A percentile compares a stretch with the other conserved stretches of the same genome.
Conservation (phyloP, 2,113 vertebrate species). For the Ammodytes marinus region DNA sequence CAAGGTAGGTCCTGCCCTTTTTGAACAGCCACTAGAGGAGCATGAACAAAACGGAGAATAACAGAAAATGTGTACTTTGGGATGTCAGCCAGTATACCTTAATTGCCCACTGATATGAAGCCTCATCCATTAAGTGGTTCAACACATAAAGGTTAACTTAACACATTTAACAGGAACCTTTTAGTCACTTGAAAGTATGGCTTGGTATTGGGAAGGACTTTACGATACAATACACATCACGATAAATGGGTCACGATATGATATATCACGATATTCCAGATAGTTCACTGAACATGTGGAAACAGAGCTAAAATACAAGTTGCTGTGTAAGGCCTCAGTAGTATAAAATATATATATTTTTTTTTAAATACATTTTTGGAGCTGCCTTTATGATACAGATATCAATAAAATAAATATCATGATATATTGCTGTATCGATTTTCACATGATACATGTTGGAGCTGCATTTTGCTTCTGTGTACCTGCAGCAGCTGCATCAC, state of each 20-base stretch:
- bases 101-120: not conserved
- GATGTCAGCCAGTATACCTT: not conserved
- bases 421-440: too few species aligned
- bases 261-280: not conserved
- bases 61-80: not conserved
- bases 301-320: too few species aligned
- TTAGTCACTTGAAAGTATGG: not conserved
- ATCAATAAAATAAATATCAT: too few species aligned
- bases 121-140: not conserved
- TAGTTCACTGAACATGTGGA: too few species aligned
- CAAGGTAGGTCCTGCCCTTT: not conserved
- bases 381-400: too few species aligned
- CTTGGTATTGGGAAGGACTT: not conserved
- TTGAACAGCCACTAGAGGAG: not conserved
- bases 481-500: constrained; percentile 97
- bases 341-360: too few species aligned
- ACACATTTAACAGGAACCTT: not conserved
- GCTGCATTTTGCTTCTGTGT: not conserved
- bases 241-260: too few species aligned
- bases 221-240: too few species aligned
- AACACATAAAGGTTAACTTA: not conserved
- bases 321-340: too few species aligned
- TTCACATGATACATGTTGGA: not conserved
- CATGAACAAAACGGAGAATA: not conserved
- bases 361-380: too few species aligned